Evolutionary conservation across 2,113 vertebrate genomes (phyloP).

Genomic region (Tyrannus savana): DNA sequence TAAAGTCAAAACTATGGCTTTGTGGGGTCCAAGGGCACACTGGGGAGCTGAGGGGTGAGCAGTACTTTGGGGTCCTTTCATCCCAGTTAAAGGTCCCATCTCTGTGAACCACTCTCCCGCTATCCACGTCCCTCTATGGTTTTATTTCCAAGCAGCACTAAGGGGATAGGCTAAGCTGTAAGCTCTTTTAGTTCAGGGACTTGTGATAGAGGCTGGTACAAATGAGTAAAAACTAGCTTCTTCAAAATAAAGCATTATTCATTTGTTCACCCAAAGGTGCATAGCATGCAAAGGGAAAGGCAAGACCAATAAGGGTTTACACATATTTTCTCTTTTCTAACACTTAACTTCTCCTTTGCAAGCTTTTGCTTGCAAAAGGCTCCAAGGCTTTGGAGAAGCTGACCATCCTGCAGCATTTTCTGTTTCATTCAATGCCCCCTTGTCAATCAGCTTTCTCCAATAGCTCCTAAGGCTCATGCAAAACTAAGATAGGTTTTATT

Average conservation of each 20-base stretch:
- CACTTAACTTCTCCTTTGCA: neutral
- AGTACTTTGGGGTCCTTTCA: neutral
- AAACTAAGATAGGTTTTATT: neutral
- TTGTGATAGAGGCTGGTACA: neutral
- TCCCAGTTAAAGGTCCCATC: neutral
- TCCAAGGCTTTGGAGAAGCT: neutral
- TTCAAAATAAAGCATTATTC: neutral
- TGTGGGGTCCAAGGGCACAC: neutral
- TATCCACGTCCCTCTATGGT: fast-evolving
- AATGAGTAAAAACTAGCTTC: neutral
- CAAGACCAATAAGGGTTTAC: neutral
- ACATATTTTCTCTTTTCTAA: neutral
- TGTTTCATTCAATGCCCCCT: neutral
- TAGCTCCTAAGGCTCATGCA: neutral
- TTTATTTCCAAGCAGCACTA: neutral
- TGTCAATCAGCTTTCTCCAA: neutral
- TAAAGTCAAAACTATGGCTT: neutral
- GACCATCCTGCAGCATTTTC: neutral
- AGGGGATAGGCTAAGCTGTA: neutral
- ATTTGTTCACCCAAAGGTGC: neutral
- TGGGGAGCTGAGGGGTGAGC: neutral
- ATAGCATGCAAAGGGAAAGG: neutral
- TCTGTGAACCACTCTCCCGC: neutral
- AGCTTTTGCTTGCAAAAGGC: neutral
- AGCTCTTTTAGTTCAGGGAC: neutral